Percentiles rank a stretch among this genome's conserved stretches.
phyloP scores from a whole-genome alignment of 2,797 vertebrate genomes.

The Hirundo rustica region DNA sequence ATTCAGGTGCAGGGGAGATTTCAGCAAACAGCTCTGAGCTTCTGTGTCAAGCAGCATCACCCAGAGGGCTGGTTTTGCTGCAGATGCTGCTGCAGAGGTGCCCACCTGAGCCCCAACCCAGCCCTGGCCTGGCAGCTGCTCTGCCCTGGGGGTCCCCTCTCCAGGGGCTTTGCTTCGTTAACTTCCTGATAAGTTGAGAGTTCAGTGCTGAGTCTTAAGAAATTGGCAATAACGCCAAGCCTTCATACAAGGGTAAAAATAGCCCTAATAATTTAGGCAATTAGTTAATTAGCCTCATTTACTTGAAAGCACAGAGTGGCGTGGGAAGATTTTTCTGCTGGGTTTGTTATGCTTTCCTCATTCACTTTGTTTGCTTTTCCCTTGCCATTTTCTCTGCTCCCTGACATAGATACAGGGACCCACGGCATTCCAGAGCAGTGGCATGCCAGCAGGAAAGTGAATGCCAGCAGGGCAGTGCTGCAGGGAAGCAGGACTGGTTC shows the following conservation, averaged over 20 bases:
- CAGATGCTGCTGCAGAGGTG: background rate
- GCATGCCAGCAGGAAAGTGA: background rate
- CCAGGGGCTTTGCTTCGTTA: background rate
- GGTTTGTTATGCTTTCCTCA: constrained; percentile 31
- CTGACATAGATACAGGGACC: background rate
- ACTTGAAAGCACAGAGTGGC: constrained; percentile 53
- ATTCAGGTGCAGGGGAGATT: background rate
- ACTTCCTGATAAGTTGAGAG: constrained; percentile 23
- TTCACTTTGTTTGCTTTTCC: constrained; percentile 31
- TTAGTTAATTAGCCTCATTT: constrained; percentile 73
- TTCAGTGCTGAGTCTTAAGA: constrained; percentile 29
- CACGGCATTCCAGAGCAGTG: background rate
- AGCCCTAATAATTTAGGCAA: constrained; percentile 61
- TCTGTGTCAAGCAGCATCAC: background rate
- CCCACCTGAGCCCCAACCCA: background rate
- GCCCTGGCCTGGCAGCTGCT: background rate
- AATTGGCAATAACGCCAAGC: background rate
- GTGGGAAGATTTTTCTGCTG: constrained; percentile 30
- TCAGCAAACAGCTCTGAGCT: background rate
- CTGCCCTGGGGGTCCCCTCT: background rate
- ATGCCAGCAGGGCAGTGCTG: background rate
- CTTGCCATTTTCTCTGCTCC: background rate
- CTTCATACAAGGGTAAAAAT: constrained; percentile 45
- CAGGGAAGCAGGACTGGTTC: background rate
- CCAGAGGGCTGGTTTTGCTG: background rate